Evolutionary conservation across 2,113 vertebrate species (phyloP).

Genomic region (Laticauda colubrina): DNA sequence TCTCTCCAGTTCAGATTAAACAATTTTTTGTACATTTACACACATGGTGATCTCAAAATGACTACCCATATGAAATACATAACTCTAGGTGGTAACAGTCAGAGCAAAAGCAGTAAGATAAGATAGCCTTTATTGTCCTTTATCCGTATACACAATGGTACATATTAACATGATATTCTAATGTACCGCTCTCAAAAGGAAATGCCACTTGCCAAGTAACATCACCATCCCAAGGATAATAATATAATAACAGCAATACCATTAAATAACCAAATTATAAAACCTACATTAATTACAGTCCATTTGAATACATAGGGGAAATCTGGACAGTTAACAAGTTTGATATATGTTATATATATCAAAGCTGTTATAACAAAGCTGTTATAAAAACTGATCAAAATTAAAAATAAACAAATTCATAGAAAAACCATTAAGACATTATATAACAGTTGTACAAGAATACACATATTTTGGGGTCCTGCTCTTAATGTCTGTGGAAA

Average conservation of each 20-base stretch:
- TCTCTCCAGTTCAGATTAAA: neutral
- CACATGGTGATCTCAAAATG: neutral
- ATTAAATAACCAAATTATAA: neutral
- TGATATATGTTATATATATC: neutral
- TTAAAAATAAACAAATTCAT: neutral
- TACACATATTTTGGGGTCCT: neutral
- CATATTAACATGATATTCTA: neutral
- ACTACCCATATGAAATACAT: neutral
- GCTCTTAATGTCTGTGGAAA: neutral
- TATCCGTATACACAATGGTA: neutral
- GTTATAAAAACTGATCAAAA: neutral
- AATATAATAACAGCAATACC: neutral
- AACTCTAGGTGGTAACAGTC: neutral
- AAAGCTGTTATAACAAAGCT: neutral
- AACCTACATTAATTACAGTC: too few species aligned
- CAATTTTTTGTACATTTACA: neutral
- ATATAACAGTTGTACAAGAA: neutral
- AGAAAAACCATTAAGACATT: neutral
- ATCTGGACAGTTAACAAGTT: neutral
- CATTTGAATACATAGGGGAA: neutral
- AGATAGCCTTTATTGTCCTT: neutral
- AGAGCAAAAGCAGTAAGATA: neutral
- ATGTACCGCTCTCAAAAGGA: neutral
- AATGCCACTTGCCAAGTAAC: neutral
- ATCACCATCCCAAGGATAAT: neutral